Evolutionary conservation across 2,888 invertebrate species (phyloP), one percentile per base, ranked within the genome.

Genomic region (Fissipunctia ypsillon): DNA sequence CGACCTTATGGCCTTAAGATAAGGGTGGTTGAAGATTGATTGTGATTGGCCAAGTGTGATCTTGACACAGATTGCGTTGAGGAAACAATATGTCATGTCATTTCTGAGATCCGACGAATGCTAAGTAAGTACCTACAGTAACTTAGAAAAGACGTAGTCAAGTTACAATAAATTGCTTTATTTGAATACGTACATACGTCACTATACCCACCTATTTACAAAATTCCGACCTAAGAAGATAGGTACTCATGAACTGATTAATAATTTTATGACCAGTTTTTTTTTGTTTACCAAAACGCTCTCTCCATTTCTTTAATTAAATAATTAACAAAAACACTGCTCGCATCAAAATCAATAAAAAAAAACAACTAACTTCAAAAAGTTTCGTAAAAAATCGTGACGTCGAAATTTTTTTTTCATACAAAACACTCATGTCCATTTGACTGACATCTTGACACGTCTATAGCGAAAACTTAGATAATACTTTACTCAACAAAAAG

Each of bases 61-160:
- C 95, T 95, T 95, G 95, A 94, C 95, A 95, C 90, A 93, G 91
- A 92, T 95, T 88, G 85, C 80, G 86, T 88, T 84, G 88, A 92
- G 93, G 93, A 94, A 93, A 93, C 88, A 87, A 91, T 92, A 88
- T 89, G 88, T 87, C 84, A 87, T 87, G 90, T 91, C 85, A 88
- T 89, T 90, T 90, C 81, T 85, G 79, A 91, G 92, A 92, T 92
- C 87, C 88, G 88, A 87, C 87, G 89, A 88, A 77, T 80, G 75
- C 83, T 77, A 68, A 69, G 77, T 75, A 87, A n/a, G n/a, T 81
- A 80, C n/a, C 4, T 63, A n/a, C 5, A 63, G 60, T 69, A 57
- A 74, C 63, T 41, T 48, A 73, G 31, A 71, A 59, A 65, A 69
- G 57, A 68, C 22, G 22, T 69, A 72, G 12, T 6, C 50, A 48